Percentiles rank a stretch among this genome's conserved stretches.
phyloP scores from a whole-genome alignment of 2,113 vertebrate genomes.

The Lipotes vexillifer region DNA sequence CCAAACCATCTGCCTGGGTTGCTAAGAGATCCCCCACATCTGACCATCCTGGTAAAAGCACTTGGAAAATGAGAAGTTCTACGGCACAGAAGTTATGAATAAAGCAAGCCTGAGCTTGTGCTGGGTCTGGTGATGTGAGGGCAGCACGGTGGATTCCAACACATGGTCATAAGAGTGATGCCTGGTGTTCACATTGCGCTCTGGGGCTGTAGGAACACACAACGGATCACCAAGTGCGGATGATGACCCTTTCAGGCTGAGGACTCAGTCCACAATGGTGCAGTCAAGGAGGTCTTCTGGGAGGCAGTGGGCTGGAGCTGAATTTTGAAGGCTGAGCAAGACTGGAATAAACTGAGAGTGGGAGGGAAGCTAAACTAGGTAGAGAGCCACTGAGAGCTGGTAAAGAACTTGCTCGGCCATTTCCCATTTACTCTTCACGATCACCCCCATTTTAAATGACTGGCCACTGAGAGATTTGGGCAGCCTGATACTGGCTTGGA shows the following conservation, averaged over 20 bases:
- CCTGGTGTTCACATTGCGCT: accelerated
- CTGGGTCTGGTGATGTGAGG: neutral
- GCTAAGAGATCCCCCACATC: neutral
- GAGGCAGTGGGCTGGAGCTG: neutral
- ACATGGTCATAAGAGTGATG: accelerated
- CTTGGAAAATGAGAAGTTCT: neutral
- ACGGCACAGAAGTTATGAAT: neutral
- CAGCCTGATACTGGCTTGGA: neutral
- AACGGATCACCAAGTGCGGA: accelerated
- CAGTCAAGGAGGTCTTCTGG: neutral
- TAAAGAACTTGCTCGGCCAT: neutral
- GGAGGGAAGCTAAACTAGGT: neutral
- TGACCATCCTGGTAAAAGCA: neutral
- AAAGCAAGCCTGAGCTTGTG: neutral
- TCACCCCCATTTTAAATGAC: neutral
- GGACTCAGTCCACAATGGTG: accelerated
- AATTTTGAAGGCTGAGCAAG: neutral
- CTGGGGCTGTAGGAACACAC: neutral
- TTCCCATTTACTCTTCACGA: neutral
- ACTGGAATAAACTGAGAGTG: neutral
- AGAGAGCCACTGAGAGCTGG: neutral
- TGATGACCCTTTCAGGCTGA: neutral
- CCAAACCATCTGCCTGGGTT: neutral
- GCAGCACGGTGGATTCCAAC: neutral
- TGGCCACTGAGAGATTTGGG: neutral